These are phyloP conservation scores for Corythornis leucogaster DNA, from an alignment of 2,797 vertebrate species.

Conservation along the genomic window DNA sequence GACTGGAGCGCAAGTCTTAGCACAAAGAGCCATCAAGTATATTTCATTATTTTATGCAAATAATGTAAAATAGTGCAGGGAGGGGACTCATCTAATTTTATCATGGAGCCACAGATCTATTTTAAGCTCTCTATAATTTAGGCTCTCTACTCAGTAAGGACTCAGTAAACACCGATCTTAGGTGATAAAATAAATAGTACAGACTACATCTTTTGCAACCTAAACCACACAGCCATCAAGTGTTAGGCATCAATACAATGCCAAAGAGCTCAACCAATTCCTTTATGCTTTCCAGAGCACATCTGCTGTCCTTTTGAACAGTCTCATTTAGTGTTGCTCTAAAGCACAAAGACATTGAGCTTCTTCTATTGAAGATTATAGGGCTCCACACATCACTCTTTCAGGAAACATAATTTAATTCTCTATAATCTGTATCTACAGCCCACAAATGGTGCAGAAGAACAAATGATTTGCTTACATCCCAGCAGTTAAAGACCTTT, in stretches of 20 bases:
- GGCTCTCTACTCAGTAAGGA: no score
- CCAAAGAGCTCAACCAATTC: neutral
- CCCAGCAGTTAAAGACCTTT: neutral
- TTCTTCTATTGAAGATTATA: neutral
- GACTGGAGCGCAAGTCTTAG: no score
- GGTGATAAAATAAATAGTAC: no score
- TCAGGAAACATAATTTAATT: neutral
- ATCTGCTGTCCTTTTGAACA: conserved; percentile 22
- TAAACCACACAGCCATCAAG: neutral
- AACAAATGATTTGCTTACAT: neutral
- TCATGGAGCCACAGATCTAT: no score
- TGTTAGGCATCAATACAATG: neutral
- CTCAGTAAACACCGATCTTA: no score
- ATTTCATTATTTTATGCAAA: no score
- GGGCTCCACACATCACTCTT: neutral
- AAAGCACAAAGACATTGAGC: neutral
- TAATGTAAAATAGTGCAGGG: no score
- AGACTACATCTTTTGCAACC: no score
- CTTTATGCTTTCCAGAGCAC: neutral
- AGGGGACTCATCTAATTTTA: no score
- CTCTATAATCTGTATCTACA: neutral
- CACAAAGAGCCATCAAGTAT: no score
- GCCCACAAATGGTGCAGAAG: neutral
- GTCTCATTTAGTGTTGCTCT: neutral
- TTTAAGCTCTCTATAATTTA: no score